Base-by-base conservation (phyloP, 2,888 invertebrate species). In the Sphaerophoria taeniata region DNA sequence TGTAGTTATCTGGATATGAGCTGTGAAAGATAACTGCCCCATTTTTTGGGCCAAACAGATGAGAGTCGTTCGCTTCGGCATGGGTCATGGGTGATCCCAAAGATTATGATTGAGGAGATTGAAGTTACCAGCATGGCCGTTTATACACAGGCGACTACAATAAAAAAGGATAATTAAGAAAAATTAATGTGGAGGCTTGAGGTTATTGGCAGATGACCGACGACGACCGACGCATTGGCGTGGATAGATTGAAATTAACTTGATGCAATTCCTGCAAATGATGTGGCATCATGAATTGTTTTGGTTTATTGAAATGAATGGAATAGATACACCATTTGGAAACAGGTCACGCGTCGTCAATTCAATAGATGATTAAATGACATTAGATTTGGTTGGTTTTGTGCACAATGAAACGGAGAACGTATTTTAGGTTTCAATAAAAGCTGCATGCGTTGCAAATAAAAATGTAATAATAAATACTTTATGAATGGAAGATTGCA, bases 61-160 rank as follows among this genome's bases (percentile, higher is more conserved):
- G 39, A 14, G 31, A 47, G 47, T 67, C 73, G 33, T 12, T 63
- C 55, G 16, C 47, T 12, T 39, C 12, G 14, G 11, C 6, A 12
- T 16, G 24, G 60, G 51, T 53, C 61, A 76, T 69, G 45, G 4
- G 24, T 65, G 24, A 31, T 31, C 31, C 1, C 16, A 71, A 24
- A 73, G 82, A 78, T 83, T 74, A 79, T 78, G 70, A 79, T 53
- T 83, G 60, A 83, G 65, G 56, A 63, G 56, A 83, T 78, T 70
- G 78, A 49, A 83, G 47, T 78, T 78, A 49, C 69, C 51, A 63
- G 24, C 7, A 53, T 61, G 47, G 49, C 14, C 55, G 51, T 56
- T 76, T 47, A 51, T 43, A n/a, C 7, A 16, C 7, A n/a, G n/a
- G 14, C 45, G 65, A 60, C 53, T 14, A 34, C 14, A 43, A 55